Evolutionary conservation across 2,113 vertebrate species (phyloP), one percentile per base, ranked within the genome.

Genomic region (Rhinoptilus africanus): DNA sequence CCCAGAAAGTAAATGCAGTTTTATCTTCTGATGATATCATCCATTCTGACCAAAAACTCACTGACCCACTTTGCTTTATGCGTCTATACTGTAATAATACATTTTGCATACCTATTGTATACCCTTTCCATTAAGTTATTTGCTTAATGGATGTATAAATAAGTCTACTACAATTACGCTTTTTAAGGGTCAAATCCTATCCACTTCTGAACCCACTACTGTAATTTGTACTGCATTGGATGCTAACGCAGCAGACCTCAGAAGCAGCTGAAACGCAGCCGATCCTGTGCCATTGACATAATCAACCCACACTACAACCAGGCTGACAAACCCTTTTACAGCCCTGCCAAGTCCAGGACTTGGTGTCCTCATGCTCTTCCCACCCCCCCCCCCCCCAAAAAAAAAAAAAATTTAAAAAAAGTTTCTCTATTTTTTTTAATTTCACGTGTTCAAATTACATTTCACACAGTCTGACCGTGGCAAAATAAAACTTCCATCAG

Each of bases 131-230:
- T 92, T 93, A 94, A 92, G 80, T 90, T 85, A 93, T 92, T 95
- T 96, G 93, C 69, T 93, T 96, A 95, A 96, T 95, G 95, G 83
- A 41, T 74, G 86, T 85, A 94, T 67, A 86, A 93, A 63, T 83
- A 95, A 73, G 27, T 79, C 89, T 95, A 56, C 91, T 66, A 85
- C 91, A 95, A 92, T 95, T 92, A 90, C 0, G 4, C 72, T 89
- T 89, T 95, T 92, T 85, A 93, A 93, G 96, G 96, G 95, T 94
- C 94, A 95, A 90, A 83, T 97, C 88, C 48, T 69, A 62, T 34
- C 84, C 89, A 91, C 77, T 91, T 86, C 74, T 91, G 77, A 97
- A 93, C 63, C 16, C 63, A 76, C 77, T 73, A 37, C 73, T 88
- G 84, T 86, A 95, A 94, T 93, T 91, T 73, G 76, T 77, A 41